These are phyloP conservation scores for Gymnocheta viridis DNA, from an alignment of 2,888 invertebrate species.

Conservation along the genomic window DNA sequence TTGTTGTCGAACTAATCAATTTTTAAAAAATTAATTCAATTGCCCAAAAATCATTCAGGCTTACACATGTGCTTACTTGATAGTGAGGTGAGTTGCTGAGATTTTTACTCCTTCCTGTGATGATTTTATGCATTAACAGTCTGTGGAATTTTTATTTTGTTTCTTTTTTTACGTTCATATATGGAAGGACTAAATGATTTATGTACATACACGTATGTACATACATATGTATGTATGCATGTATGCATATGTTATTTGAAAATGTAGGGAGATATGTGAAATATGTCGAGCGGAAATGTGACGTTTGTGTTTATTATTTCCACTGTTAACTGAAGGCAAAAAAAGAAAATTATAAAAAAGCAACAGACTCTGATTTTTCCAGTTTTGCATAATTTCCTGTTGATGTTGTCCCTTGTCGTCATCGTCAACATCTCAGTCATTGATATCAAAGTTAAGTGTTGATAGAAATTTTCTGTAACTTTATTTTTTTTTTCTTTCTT, in stretches of 20 bases:
- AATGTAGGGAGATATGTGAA: conserved; percentile 32
- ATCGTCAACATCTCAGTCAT: conserved; percentile 71
- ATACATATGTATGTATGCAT: conserved; percentile 41
- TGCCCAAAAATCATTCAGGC: conserved; percentile 80
- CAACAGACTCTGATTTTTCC: conserved; percentile 54
- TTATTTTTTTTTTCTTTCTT: conserved; percentile 38
- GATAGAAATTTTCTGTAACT: conserved; percentile 70
- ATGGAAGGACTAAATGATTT: conserved; percentile 53
- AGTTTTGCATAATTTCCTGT: conserved; percentile 82
- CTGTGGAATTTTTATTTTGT: conserved; percentile 15
- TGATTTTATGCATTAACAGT: conserved; percentile 44
- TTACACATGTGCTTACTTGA: conserved; percentile 64
- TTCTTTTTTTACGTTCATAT: not conserved
- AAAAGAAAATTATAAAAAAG: conserved; percentile 36
- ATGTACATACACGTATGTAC: conserved; percentile 40
- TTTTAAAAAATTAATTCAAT: conserved; percentile 82
- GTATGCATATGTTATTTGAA: conserved; percentile 41
- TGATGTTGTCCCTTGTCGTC: conserved; percentile 68
- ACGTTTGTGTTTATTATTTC: conserved; percentile 74
- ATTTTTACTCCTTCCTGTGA: conserved; percentile 1
- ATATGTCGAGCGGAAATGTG: conserved; percentile 72
- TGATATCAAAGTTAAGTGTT: conserved; percentile 73
- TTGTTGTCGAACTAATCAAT: conserved; percentile 78
- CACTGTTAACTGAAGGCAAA: conserved; percentile 60
- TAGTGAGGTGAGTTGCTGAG: not conserved